These are phyloP conservation scores for Phaonia tiefii DNA, from an alignment of 2,888 invertebrate species.

Conservation along the genomic window DNA sequence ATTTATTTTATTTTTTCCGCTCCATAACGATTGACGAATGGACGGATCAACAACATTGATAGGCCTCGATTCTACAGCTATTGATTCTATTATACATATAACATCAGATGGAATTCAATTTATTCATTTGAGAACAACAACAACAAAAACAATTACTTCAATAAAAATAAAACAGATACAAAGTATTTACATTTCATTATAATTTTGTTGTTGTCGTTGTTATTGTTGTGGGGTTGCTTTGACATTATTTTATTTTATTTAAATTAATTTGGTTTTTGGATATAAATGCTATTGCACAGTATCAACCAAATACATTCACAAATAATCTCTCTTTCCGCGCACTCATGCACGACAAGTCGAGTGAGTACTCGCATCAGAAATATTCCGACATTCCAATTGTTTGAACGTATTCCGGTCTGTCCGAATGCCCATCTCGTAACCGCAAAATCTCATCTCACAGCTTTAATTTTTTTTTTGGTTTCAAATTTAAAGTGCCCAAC, in stretches of 20 bases:
- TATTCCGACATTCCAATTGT: background rate
- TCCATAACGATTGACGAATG: background rate
- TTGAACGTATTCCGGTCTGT: too few species aligned
- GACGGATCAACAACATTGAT: background rate
- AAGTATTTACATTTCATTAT: slow-evolving; percentile 3
- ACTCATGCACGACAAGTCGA: background rate
- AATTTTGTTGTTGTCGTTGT: background rate
- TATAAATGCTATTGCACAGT: background rate
- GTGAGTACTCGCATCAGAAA: background rate
- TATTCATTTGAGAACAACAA: slow-evolving; percentile 3
- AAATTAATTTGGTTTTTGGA: slow-evolving; percentile 17
- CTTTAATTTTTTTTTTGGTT: background rate
- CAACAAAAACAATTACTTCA: slow-evolving; percentile 1
- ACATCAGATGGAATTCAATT: background rate
- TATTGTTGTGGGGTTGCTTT: too few species aligned
- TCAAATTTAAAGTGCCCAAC: too few species aligned
- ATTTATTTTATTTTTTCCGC: slow-evolving; percentile 35
- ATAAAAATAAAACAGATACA: slow-evolving; percentile 16
- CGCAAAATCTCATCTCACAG: background rate
- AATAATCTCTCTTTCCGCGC: background rate
- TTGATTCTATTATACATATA: background rate
- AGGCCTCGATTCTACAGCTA: background rate
- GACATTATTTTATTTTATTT: background rate
- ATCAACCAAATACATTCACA: background rate
- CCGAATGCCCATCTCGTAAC: background rate